These are phyloP conservation scores for Eolophus roseicapilla DNA, from an alignment of 2,113 vertebrate genomes.

Conservation along the genomic window DNA sequence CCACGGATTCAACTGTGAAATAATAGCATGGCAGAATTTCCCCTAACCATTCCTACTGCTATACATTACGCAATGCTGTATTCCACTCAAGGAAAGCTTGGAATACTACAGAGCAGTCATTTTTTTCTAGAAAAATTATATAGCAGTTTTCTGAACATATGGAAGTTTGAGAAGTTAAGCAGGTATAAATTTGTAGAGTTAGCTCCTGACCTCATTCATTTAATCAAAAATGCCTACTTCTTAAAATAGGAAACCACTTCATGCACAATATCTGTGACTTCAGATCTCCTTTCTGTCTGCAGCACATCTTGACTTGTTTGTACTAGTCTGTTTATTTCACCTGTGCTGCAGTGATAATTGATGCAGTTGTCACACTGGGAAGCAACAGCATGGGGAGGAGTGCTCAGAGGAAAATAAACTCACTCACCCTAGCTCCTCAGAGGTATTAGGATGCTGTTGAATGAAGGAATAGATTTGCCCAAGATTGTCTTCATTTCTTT, in stretches of 20 bases:
- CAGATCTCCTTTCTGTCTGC: neutral
- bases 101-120: neutral
- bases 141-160: neutral
- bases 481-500: neutral
- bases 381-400: fast-evolving
- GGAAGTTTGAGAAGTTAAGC: neutral
- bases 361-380: neutral
- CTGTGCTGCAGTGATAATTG: neutral
- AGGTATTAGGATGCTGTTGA: neutral
- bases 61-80: too few species aligned
- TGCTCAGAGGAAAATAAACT: neutral
- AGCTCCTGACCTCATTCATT: neutral
- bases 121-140: neutral
- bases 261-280: neutral
- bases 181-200: neutral
- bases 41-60: neutral
- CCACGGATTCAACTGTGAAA: neutral
- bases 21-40: neutral
- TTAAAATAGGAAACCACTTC: neutral
- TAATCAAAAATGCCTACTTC: neutral
- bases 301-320: fast-evolving
- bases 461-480: neutral
- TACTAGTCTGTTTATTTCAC: neutral
- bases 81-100: neutral
- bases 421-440: neutral